Percentiles rank a stretch among this genome's conserved stretches.
phyloP scores from a whole-genome alignment of 2,888 invertebrate species.

The Zygaena filipendulae region DNA sequence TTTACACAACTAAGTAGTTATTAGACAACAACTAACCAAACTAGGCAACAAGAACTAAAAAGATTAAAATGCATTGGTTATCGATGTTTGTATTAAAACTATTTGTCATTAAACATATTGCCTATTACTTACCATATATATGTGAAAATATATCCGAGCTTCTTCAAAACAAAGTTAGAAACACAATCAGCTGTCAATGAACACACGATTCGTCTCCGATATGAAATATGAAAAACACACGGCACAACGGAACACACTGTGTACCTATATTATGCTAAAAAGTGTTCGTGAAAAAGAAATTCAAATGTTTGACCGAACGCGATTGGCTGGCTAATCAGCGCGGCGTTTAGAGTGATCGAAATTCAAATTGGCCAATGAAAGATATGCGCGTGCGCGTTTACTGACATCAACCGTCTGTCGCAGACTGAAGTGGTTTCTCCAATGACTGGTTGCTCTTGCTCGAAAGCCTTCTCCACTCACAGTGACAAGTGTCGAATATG shows the following conservation, averaged over 20 bases:
- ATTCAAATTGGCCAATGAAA: slow-evolving; percentile 42
- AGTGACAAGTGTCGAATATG: slow-evolving; percentile 30
- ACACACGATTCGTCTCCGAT: slow-evolving; percentile 19
- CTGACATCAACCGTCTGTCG: slow-evolving; percentile 42
- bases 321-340: slow-evolving; percentile 41
- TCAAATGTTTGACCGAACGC: slow-evolving; percentile 44
- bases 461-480: slow-evolving; percentile 55
- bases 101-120: too few species aligned
- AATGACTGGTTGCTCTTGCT: slow-evolving; percentile 49
- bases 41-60: too few species aligned
- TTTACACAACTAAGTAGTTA: too few species aligned
- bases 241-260: slow-evolving; percentile 47
- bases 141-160: slow-evolving; percentile 54
- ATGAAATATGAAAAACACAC: slow-evolving; percentile 48
- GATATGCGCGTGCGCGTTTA: slow-evolving; percentile 35
- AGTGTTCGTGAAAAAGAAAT: slow-evolving; percentile 46
- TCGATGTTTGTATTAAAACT: too few species aligned
- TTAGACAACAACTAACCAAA: too few species aligned
- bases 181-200: slow-evolving; percentile 20
- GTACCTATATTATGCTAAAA: too few species aligned
- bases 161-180: slow-evolving; percentile 22
- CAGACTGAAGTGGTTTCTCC: slow-evolving; percentile 49
- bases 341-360: slow-evolving; percentile 37
- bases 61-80: too few species aligned
- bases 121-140: slow-evolving; percentile 12